phyloP scores from a whole-genome alignment of 2,888 invertebrate species.

The Adineta ricciae region DNA sequence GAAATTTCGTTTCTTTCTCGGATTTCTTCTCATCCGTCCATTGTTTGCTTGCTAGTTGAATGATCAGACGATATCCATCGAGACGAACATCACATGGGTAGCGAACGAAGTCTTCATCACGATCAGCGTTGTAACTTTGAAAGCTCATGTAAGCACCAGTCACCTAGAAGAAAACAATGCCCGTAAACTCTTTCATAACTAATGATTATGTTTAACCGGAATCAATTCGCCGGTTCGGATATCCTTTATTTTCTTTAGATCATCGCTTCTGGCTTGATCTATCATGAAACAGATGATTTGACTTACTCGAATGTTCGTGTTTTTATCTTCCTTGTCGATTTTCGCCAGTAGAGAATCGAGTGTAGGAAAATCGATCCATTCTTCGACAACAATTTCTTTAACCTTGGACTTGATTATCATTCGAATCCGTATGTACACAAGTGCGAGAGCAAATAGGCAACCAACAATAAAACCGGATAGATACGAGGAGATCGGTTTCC shows the following conservation, averaged over 20 bases:
- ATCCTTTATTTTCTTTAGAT: too few relatives aligned
- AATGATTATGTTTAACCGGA: too few relatives aligned
- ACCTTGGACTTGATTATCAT: not conserved
- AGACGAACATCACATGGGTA: constrained; percentile 16
- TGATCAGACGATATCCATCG: constrained; percentile 6
- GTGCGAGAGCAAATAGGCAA: not conserved
- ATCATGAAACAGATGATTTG: too few relatives aligned
- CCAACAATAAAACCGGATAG: not conserved
- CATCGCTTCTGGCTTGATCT: too few relatives aligned
- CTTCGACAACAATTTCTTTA: not conserved
- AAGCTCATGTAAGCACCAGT: not conserved
- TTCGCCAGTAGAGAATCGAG: not conserved
- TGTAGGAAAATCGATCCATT: constrained; percentile 16
- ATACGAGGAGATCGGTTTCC: constrained; percentile 1
- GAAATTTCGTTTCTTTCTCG: not conserved
- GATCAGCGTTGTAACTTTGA: not conserved
- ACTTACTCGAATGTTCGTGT: not conserved
- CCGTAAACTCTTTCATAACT: too few relatives aligned
- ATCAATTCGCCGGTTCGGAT: too few relatives aligned
- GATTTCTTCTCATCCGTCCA: not conserved
- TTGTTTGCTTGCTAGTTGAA: not conserved
- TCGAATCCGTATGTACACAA: not conserved
- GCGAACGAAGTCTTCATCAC: not conserved
- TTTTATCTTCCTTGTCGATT: not conserved
- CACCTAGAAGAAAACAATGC: not conserved